Percentiles rank a stretch among this genome's conserved stretches.
Evolutionary conservation across 1,140 invertebrate species (phyloP).

Genomic region (Cotesia vestalis): DNA sequence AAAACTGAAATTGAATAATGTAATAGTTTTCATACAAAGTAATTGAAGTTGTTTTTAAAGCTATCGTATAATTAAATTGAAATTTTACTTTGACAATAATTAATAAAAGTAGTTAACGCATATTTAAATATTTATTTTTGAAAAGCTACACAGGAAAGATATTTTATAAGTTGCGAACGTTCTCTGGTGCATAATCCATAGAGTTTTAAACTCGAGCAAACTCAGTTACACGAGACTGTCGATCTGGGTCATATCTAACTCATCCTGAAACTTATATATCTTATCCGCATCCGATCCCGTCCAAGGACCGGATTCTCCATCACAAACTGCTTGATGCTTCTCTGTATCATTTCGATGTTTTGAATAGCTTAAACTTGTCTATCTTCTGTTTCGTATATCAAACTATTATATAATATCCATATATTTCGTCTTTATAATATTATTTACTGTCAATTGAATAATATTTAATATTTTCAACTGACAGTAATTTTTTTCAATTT

Average conservation of each 20-base stretch:
- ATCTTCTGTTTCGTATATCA: neutral
- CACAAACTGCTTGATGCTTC: constrained; percentile 2
- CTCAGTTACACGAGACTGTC: constrained; percentile 33
- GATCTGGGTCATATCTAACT: constrained; percentile 32
- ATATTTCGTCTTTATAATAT: too few relatives aligned
- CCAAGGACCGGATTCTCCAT: constrained; percentile 7
- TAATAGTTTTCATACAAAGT: too few relatives aligned
- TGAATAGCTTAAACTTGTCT: neutral
- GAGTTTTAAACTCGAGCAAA: constrained; percentile 28
- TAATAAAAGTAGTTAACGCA: constrained; percentile 10
- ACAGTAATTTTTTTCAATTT: too few relatives aligned
- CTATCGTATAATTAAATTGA: neutral
- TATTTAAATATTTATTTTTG: constrained; percentile 30
- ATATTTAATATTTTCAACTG: too few relatives aligned
- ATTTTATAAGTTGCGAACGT: constrained; percentile 36
- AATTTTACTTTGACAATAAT: constrained; percentile 1
- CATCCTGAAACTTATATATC: neutral
- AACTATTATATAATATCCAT: too few relatives aligned
- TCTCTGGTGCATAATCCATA: constrained; percentile 37
- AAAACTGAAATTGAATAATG: too few relatives aligned
- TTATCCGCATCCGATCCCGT: neutral
- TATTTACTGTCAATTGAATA: too few relatives aligned
- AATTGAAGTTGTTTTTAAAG: neutral
- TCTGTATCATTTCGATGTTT: constrained; percentile 35
- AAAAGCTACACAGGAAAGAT: constrained; percentile 22